These are phyloP conservation scores for Heliopora coerulea DNA, from an alignment of 92 coral and sea anemone genomes.

Conservation along the genomic window DNA sequence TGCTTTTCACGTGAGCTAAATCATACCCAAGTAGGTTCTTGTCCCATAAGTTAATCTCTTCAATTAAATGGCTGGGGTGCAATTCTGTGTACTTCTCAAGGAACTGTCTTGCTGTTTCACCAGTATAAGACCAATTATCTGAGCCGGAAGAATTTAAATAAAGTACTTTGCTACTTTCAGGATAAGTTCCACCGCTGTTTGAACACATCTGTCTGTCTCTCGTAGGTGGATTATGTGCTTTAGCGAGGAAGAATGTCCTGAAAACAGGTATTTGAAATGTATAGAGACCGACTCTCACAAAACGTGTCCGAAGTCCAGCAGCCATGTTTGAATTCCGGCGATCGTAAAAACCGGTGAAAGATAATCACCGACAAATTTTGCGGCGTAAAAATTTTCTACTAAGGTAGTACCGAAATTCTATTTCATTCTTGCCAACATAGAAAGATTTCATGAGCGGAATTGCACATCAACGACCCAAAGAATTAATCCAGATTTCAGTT, in stretches of 20 bases:
- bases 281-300: conserved; percentile 8
- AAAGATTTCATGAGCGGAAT: no score
- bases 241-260: neutral
- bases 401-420: no score
- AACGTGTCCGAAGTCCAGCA: neutral
- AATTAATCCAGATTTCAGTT: no score
- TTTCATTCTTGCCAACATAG: no score
- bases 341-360: neutral
- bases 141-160: conserved; percentile 94
- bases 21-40: conserved; percentile 71
- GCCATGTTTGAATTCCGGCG: conserved; percentile 10
- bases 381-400: no score
- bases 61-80: conserved; percentile 57
- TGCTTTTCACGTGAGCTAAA: conserved; percentile 91
- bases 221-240: neutral
- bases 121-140: conserved; percentile 85
- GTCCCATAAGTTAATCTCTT: conserved; percentile 93
- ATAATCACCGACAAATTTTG: neutral
- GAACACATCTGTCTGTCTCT: conserved; percentile 1
- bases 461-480: no score
- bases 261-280: neutral
- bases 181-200: neutral
- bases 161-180: conserved; percentile 46
- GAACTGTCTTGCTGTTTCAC: conserved; percentile 73
- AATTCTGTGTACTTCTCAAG: conserved; percentile 62